Conservation (phyloP, 2,888 invertebrate species). For the Trilocha varians region DNA sequence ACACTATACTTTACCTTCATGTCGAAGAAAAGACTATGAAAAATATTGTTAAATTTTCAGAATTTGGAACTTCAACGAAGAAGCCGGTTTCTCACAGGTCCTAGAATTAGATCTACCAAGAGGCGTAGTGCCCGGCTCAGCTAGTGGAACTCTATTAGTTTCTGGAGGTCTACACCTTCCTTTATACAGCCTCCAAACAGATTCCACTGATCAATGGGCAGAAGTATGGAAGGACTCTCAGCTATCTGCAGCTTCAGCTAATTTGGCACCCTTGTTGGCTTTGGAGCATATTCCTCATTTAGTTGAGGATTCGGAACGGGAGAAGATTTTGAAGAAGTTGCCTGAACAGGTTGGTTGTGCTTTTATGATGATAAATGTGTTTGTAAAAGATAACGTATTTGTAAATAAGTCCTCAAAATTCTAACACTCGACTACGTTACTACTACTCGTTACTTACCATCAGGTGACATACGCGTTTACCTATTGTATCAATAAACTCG, state of each 20-base stretch:
- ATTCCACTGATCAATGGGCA: conserved; percentile 51
- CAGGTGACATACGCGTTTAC: too few relatives aligned
- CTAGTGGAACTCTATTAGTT: conserved; percentile 74
- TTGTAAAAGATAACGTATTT: too few relatives aligned
- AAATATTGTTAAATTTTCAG: conserved; percentile 39
- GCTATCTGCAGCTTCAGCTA: conserved; percentile 70
- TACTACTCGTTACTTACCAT: too few relatives aligned
- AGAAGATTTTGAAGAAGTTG: conserved; percentile 62
- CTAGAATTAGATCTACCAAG: conserved; percentile 76
- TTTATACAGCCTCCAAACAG: conserved; percentile 47
- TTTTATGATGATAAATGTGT: conserved; percentile 1
- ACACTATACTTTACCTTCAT: too few relatives aligned
- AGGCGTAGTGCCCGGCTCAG: conserved; percentile 77
- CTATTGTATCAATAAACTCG: too few relatives aligned
- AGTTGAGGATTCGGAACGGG: conserved; percentile 64
- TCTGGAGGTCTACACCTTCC: conserved; percentile 77
- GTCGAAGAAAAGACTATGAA: background rate
- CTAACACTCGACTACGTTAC: too few relatives aligned
- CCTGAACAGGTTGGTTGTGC: conserved; percentile 67
- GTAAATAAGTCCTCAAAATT: too few relatives aligned
- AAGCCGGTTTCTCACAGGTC: conserved; percentile 80
- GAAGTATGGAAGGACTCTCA: conserved; percentile 65
- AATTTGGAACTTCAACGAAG: conserved; percentile 81
- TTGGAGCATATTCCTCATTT: conserved; percentile 69
- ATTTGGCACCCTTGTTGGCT: conserved; percentile 71